Conservation (phyloP, 2,888 invertebrate species). For the Omphaloscelis lunosa region DNA sequence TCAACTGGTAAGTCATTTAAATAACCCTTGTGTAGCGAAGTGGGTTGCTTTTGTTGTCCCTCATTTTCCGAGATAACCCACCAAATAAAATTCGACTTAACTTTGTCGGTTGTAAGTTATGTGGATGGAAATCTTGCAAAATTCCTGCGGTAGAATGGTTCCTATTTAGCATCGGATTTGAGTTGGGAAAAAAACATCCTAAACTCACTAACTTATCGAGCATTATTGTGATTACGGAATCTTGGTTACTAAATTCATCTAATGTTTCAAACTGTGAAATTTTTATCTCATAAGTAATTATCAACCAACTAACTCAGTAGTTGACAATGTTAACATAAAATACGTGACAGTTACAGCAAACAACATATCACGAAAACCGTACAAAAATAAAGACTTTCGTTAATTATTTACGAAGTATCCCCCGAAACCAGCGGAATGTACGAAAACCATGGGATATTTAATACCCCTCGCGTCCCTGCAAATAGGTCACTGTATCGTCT, state of each 20-base stretch:
- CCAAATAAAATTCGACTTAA: not conserved
- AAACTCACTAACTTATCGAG: not conserved
- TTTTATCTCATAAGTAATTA: too few relatives aligned
- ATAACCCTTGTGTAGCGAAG: not conserved
- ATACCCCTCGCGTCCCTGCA: conserved; percentile 64
- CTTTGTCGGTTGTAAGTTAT: not conserved
- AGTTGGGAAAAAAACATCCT: not conserved
- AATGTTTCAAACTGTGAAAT: too few relatives aligned
- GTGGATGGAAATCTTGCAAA: not conserved
- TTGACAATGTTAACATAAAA: not conserved
- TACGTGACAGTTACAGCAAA: not conserved
- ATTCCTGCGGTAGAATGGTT: not conserved
- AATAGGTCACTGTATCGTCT: conserved; percentile 74
- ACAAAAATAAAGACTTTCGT: conserved; percentile 25
- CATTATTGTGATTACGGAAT: not conserved
- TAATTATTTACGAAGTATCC: conserved; percentile 45
- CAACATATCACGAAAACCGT: not conserved
- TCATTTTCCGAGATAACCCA: not conserved
- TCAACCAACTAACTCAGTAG: not conserved
- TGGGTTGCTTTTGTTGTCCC: too few relatives aligned
- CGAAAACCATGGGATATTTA: conserved; percentile 55
- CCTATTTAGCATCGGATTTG: too few relatives aligned
- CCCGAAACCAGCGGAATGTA: conserved; percentile 34
- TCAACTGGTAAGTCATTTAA: conserved; percentile 7
- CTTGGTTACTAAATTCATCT: not conserved